A percentile compares a stretch with the other conserved stretches of the same genome.
phyloP scores from a whole-genome alignment of 2,888 invertebrate species.

The Nomada goodeniana region DNA sequence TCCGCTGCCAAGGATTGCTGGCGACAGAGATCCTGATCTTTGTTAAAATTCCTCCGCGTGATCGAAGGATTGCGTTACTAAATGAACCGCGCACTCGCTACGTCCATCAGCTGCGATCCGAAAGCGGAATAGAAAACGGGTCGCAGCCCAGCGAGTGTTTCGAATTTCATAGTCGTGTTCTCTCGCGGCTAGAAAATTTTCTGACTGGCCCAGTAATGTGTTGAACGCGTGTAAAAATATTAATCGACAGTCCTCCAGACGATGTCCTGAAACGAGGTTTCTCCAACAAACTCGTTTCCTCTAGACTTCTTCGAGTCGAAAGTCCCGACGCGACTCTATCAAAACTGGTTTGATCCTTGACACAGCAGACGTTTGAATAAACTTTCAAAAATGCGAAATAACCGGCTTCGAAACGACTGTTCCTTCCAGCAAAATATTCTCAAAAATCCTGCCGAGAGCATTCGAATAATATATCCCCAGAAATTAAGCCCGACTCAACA shows the following conservation, averaged over 20 bases:
- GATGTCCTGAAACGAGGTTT: conserved; percentile 13
- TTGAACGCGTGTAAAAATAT: conserved; percentile 19
- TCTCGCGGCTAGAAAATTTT: background rate
- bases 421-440: too few relatives aligned
- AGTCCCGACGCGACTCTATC: background rate
- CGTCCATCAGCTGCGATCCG: conserved; percentile 28
- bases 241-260: conserved; percentile 8
- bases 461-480: too few relatives aligned
- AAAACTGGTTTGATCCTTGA: background rate
- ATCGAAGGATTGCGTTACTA: conserved; percentile 27
- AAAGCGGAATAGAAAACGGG: conserved; percentile 33
- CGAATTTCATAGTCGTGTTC: conserved; percentile 23
- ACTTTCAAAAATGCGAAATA: too few relatives aligned
- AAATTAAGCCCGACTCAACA: too few relatives aligned
- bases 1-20: background rate
- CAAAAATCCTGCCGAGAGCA: too few relatives aligned
- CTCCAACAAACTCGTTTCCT: conserved; percentile 16
- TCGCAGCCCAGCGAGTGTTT: background rate
- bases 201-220: background rate
- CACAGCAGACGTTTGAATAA: background rate
- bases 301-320: background rate
- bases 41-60: conserved; percentile 30
- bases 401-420: too few relatives aligned
- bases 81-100: conserved; percentile 37
- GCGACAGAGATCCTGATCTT: conserved; percentile 22